These are phyloP conservation scores for Rousettus leschenaultii DNA, from an alignment of 2,113 vertebrate species.

Conservation along the genomic window DNA sequence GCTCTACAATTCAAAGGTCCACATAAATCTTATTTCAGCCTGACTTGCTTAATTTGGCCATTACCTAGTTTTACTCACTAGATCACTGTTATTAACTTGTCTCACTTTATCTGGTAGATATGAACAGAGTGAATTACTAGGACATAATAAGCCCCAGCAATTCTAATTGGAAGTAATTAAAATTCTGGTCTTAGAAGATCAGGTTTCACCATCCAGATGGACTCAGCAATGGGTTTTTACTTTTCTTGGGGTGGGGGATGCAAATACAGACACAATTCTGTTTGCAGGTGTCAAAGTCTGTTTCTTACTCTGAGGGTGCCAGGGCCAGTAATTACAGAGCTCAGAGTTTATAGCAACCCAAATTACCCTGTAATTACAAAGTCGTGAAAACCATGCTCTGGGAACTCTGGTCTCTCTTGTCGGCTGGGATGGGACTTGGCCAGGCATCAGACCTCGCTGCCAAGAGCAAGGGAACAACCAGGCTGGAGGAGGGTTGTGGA, in stretches of 20 bases:
- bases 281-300: background rate
- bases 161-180: background rate
- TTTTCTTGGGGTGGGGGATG: background rate
- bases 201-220: background rate
- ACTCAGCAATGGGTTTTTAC: background rate
- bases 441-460: background rate
- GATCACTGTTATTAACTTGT: background rate
- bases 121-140: background rate
- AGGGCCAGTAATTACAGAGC: background rate
- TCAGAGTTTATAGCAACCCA: conserved; percentile 3
- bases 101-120: background rate
- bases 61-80: background rate
- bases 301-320: background rate
- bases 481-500: background rate
- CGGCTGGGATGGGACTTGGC: background rate
- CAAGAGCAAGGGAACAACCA: background rate
- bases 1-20: background rate
- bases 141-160: background rate
- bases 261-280: background rate
- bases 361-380: conserved; percentile 30
- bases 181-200: background rate
- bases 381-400: background rate
- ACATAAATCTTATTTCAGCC: background rate
- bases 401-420: background rate
- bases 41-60: background rate